Evolutionary conservation across 2,113 vertebrate species (phyloP).

Genomic region (Apteryx mantelli): DNA sequence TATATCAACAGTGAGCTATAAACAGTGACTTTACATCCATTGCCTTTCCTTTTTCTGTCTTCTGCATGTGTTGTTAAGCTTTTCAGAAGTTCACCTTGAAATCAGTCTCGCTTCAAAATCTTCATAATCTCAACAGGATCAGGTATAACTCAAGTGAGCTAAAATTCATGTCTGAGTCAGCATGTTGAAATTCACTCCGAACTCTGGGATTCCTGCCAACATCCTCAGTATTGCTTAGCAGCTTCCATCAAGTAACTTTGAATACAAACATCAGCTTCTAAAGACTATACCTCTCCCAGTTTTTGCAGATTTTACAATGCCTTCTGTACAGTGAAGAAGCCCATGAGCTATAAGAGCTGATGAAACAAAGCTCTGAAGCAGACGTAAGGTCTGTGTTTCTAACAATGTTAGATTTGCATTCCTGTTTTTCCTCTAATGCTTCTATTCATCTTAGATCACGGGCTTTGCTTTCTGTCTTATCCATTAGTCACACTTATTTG

Average conservation of each 20-base stretch:
- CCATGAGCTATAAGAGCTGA: background rate
- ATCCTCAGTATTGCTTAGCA: constrained; percentile 47
- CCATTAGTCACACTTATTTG: constrained; percentile 64
- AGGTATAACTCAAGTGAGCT: constrained; percentile 19
- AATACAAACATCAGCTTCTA: constrained; percentile 28
- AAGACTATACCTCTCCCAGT: background rate
- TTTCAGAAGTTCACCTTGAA: background rate
- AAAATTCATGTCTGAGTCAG: constrained; percentile 56
- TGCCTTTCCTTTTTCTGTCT: background rate
- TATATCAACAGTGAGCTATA: background rate
- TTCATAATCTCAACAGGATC: background rate
- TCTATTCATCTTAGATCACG: constrained; percentile 13
- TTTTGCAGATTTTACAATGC: background rate
- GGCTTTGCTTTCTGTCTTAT: constrained; percentile 52
- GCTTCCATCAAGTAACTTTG: constrained; percentile 28
- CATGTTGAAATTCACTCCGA: constrained; percentile 43
- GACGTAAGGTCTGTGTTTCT: background rate
- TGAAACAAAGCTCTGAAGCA: constrained; percentile 41
- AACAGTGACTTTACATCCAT: background rate
- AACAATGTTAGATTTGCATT: constrained; percentile 50
- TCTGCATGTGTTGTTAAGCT: background rate
- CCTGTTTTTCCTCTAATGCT: constrained; percentile 38
- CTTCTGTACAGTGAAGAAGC: background rate
- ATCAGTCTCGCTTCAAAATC: background rate
- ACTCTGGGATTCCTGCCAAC: constrained; percentile 58